Conservation (phyloP, 1,140 invertebrate species). For the Heliconius hewitsoni region DNA sequence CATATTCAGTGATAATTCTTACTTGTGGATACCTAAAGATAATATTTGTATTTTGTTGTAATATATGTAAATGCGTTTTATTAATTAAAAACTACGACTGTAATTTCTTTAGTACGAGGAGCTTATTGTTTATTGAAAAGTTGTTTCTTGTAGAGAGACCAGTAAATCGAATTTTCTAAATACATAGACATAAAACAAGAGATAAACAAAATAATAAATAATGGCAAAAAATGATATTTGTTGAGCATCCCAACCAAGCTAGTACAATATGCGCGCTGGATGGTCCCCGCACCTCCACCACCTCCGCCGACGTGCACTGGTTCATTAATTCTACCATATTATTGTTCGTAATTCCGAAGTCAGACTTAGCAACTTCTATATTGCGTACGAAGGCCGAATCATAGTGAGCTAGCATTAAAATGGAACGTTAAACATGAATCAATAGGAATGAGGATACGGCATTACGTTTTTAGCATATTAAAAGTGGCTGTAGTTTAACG, state of each 20-base stretch:
- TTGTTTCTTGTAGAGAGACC: background rate
- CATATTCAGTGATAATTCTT: slow-evolving; percentile 19
- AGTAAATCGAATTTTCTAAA: background rate
- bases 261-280: slow-evolving; percentile 49
- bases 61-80: background rate
- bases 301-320: slow-evolving; percentile 54
- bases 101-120: background rate
- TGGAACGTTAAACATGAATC: slow-evolving; percentile 38
- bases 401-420: slow-evolving; percentile 14
- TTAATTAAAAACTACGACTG: background rate
- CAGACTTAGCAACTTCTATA: slow-evolving; percentile 38
- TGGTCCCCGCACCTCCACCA: slow-evolving; percentile 45
- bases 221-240: slow-evolving; percentile 2
- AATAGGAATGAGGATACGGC: slow-evolving; percentile 37
- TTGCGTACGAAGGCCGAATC: slow-evolving; percentile 33
- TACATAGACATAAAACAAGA: background rate
- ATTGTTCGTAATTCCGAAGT: slow-evolving; percentile 42
- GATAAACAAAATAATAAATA: background rate
- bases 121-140: background rate
- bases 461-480: slow-evolving; percentile 40
- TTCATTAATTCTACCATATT: slow-evolving; percentile 56
- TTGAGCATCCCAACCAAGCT: slow-evolving; percentile 21
- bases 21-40: slow-evolving; percentile 4
- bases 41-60: background rate
- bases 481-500: slow-evolving; percentile 23